Evolutionary conservation across 2,888 invertebrate genomes (phyloP), one percentile per base, ranked within the genome.

Genomic region (Drosophila limbata): DNA sequence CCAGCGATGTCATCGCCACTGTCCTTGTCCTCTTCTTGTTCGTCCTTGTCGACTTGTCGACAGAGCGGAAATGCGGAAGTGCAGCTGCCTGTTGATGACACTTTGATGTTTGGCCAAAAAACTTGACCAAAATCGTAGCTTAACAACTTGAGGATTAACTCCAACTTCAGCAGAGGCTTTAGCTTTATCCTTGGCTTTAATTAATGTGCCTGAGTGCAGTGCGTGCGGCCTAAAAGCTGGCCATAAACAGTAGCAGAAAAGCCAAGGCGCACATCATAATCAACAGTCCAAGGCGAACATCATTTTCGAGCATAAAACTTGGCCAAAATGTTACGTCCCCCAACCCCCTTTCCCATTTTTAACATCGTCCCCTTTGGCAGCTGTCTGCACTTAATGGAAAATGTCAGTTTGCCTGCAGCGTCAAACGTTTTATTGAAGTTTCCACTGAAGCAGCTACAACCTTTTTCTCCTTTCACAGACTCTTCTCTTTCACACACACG

Each of bases 301-400:
- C 60, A 57, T 56, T 70, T 48, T 40, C 37, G 17, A 17, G 25
- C 73, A 81, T 81, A 72, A 79, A 81, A 86, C 67, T 78, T 77
- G 69, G 71, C 65, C 73, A 70, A 70, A 71, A 69, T 51, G 64
- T 60, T 66, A 44, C 53, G 35, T 39, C 21, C 5, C 33, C 28
- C 40, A 53, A 8, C 5, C 19, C 11, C 17, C 17, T 2, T 10
- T 8, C 44, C n/a, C 15, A 5, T 2, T 11, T 15, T 21, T 19
- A n/a, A 4, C 3, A 11, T 10, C 25, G 6, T 28, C 11, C 19
- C 10, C 13, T 13, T 56, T 48, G 78, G 73, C 73, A 68, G 80
- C 81, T 81, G 83, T 89, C 86, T 90, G 87, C 84, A 80, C 82
- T 85, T 90, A 90, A 90, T 90, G 89, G 90, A 88, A 89, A 79